phyloP scores from a whole-genome alignment of 2,113 vertebrate species.

The Rutilus rutilus region DNA sequence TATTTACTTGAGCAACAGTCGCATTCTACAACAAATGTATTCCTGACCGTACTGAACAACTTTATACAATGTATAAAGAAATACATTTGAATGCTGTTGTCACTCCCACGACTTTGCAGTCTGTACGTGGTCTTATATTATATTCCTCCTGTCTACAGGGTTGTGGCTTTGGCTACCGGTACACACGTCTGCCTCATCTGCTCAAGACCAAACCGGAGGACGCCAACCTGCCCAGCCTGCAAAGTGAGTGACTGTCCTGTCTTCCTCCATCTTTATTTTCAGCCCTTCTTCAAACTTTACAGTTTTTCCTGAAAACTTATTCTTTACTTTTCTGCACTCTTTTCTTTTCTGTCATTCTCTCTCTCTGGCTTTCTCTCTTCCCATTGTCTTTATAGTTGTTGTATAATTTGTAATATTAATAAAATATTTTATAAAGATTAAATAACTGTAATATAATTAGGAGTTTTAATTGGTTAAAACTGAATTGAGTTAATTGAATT shows the following conservation, averaged over 20 bases:
- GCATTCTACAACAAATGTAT: not conserved
- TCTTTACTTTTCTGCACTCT: not conserved
- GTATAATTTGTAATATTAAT: not conserved
- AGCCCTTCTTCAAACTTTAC: not conserved
- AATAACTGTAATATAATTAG: not conserved
- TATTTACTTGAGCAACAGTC: not conserved
- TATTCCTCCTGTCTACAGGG: slow-evolving; percentile 74
- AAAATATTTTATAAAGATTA: not conserved
- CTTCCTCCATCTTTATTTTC: not conserved
- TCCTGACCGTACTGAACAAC: not conserved
- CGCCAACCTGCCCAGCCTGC: slow-evolving; percentile 93
- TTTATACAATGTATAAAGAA: too few species aligned
- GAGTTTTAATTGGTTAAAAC: not conserved
- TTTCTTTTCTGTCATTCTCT: not conserved
- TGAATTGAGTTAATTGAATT: not conserved
- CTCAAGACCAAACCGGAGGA: slow-evolving; percentile 98
- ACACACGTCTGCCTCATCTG: slow-evolving; percentile 94
- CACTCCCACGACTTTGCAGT: not conserved
- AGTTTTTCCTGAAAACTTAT: not conserved
- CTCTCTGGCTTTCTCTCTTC: too few species aligned
- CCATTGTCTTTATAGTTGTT: not conserved
- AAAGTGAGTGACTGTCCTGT: slow-evolving; percentile 84
- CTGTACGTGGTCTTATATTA: not conserved
- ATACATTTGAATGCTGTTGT: not conserved
- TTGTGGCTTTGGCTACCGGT: slow-evolving; percentile 97